phyloP scores from a whole-genome alignment of 2,888 invertebrate species.

The Steinernema carpocapsae region DNA sequence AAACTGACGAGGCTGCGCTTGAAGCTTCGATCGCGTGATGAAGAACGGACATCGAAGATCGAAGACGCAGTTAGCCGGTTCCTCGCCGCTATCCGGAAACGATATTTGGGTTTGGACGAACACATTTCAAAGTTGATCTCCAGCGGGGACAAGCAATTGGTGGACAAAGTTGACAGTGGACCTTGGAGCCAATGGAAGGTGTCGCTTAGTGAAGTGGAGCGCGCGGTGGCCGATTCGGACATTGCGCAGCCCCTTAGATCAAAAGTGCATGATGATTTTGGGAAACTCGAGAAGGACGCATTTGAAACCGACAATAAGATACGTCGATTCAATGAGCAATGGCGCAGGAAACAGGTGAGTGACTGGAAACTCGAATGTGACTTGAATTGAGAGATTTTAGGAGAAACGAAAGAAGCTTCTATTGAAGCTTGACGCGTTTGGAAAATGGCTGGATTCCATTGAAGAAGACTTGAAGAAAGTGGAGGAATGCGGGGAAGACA shows the following conservation, averaged over 20 bases:
- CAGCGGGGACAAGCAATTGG: not conserved
- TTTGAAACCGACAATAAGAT: slow-evolving; percentile 4
- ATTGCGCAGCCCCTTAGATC: not conserved
- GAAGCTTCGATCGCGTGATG: not conserved
- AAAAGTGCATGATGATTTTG: not conserved
- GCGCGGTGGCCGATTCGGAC: not conserved
- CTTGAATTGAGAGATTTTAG: not conserved
- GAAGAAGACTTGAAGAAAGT: slow-evolving; percentile 44
- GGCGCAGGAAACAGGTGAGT: slow-evolving; percentile 18
- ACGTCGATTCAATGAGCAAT: not conserved
- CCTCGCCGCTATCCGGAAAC: not conserved
- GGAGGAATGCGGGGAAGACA: not conserved
- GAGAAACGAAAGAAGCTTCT: slow-evolving; percentile 50
- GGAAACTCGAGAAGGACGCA: slow-evolving; percentile 2
- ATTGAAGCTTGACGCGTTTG: slow-evolving; percentile 58
- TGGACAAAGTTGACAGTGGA: not conserved
- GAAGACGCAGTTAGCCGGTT: not conserved
- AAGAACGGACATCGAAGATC: not conserved
- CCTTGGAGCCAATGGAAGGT: slow-evolving; percentile 6
- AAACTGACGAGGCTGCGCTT: not conserved
- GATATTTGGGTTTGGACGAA: not conserved
- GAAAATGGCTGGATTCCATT: slow-evolving; percentile 58
- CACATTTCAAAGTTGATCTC: not conserved
- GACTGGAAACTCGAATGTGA: not conserved
- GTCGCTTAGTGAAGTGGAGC: not conserved